A percentile compares a stretch with the other conserved stretches of the same genome.
phyloP scores from a whole-genome alignment of 2,797 vertebrate genomes.

The Rousettus madagascariensis region DNA sequence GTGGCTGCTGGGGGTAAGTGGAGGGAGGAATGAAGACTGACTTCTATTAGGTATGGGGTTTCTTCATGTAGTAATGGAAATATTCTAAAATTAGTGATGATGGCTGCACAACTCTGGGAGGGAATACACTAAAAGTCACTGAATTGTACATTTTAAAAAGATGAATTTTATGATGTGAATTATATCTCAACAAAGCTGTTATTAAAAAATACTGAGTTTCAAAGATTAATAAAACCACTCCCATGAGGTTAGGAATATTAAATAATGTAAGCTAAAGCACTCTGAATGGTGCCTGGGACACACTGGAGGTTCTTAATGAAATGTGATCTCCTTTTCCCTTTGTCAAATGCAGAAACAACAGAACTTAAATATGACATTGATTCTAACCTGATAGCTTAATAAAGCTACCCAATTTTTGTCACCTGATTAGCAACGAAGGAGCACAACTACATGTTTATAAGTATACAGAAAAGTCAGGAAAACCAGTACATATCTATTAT shows the following conservation, averaged over 20 bases:
- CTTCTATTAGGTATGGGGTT: not conserved
- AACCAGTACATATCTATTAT: not conserved
- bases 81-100: not conserved
- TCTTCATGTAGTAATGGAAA: not conserved
- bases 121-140: not conserved
- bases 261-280: conserved; percentile 44
- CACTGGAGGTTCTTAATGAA: conserved; percentile 42
- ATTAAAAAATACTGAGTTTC: not conserved
- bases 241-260: not conserved
- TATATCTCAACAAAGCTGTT: conserved; percentile 19
- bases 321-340: not conserved
- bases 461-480: not conserved
- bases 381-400: conserved; percentile 37
- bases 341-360: conserved; percentile 28
- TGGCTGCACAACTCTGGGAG: not conserved
- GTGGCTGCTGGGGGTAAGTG: not conserved
- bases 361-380: not conserved
- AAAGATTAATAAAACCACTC: conserved; percentile 7
- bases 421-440: conserved; percentile 16
- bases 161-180: not conserved
- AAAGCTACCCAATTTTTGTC: not conserved
- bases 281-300: not conserved
- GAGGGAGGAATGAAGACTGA: not conserved
- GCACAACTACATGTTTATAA: not conserved
- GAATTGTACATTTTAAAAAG: not conserved